Base-by-base conservation (phyloP, 2,888 invertebrate genomes). In the Calameuta filiformis region DNA sequence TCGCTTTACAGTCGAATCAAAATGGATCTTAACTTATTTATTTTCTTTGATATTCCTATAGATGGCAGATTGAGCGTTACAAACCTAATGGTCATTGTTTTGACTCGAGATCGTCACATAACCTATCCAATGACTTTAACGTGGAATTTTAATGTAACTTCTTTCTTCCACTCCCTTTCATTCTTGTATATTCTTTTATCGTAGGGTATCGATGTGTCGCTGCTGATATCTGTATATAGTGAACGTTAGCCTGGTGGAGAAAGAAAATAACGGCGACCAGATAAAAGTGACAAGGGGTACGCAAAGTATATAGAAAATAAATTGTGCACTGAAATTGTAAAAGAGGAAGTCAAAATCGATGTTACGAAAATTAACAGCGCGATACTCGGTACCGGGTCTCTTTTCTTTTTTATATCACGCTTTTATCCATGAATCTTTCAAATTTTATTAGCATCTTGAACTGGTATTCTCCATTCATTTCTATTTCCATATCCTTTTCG, bases 1-100 rank as follows among this genome's bases (percentile, higher is more conserved):
- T 81, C 79, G 79, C 82, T 82, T 81, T 83, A 83, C 83, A 81
- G 82, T 79, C 79, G 83, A 86, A 87, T 87, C 86, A 86, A 87
- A 87, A 86, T 82, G 83, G 56, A 56, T 84, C 83, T 82, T 86
- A 85, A 87, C 83, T 88, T 87, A 88, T 88, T 88, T 87, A 87
- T 88, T 88, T 33, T 40, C 74, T 35, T 30, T 34, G 35, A 74
- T 74, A 56, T 56, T 56, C 56, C 56, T 56, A 56, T 56, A 56
- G 56, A 56, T 56, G 56, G 56, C 56, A 15, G 23, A 23, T 23
- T 15, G 56, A 56, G 56, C 56, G 56, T 15, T 40, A 40, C 15
- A 40, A 15, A 15, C 15, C 15, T 40, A 6, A 40, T 40, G 15
- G 15, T 40, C 40, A 40, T 40, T 40, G 40, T 35, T 33, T 34